phyloP scores from a whole-genome alignment of 2,113 vertebrate species.

The Mellivora capensis region DNA sequence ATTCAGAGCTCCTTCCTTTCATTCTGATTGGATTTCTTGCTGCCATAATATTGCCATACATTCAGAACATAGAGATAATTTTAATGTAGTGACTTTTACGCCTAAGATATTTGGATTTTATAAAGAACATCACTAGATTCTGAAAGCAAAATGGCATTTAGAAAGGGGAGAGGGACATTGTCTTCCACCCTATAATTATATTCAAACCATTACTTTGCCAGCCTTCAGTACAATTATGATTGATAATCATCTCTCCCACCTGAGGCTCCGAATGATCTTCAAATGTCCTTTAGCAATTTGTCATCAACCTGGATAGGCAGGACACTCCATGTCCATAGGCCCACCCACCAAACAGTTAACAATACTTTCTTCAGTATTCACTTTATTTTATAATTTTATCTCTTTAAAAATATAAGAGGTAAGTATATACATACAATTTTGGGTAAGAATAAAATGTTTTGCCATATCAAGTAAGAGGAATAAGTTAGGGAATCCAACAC shows the following conservation, averaged over 20 bases:
- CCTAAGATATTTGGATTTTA: neutral
- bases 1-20: neutral
- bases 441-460: neutral
- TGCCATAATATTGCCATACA: neutral
- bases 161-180: neutral
- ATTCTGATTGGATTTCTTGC: neutral
- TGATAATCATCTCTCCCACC: neutral
- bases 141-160: neutral
- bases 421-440: neutral
- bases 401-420: neutral
- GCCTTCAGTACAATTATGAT: neutral
- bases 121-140: neutral
- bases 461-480: neutral
- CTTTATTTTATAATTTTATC: neutral
- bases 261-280: neutral
- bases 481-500: neutral
- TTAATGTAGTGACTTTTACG: neutral
- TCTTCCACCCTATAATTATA: neutral
- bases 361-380: neutral
- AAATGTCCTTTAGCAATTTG: neutral
- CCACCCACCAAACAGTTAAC: neutral
- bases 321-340: fast-evolving
- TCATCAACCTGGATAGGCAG: neutral
- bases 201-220: neutral
- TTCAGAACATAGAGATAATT: neutral